A percentile compares a stretch with the other conserved stretches of the same genome.
Evolutionary conservation across 1,140 invertebrate species (phyloP).

Genomic region (Lineus longissimus): DNA sequence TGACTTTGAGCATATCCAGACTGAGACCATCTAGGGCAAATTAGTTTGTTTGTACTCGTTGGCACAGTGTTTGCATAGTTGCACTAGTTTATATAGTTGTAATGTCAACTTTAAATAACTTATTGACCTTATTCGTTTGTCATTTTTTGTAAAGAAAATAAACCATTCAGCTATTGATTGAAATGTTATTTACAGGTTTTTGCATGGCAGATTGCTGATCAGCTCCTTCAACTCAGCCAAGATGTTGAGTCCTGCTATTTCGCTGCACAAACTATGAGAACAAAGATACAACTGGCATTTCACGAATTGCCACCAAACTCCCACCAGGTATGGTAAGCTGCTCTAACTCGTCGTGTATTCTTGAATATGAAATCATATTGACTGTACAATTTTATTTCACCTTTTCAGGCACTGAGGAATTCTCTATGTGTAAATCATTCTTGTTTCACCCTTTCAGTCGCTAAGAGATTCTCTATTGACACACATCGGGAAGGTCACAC

Average conservation of each 20-base stretch:
- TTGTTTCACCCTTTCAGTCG: too few species aligned
- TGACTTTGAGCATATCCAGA: too few species aligned
- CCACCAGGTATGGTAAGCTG: too few species aligned
- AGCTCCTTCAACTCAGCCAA: conserved; percentile 79
- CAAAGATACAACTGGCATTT: conserved; percentile 85
- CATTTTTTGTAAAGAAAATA: too few species aligned
- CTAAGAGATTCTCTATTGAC: conserved; percentile 86
- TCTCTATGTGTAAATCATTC: too few species aligned
- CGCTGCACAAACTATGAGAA: conserved; percentile 94
- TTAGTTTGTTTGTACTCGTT: too few species aligned
- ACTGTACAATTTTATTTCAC: conserved; percentile 26
- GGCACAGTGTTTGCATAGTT: too few species aligned
- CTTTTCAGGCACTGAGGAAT: too few species aligned
- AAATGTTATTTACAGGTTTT: conserved; percentile 64
- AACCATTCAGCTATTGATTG: too few species aligned
- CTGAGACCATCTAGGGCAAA: too few species aligned
- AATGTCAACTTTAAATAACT: not conserved
- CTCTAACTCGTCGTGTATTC: not conserved
- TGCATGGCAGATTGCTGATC: conserved; percentile 93
- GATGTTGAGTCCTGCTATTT: conserved; percentile 93
- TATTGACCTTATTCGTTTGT: not conserved
- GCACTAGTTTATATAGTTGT: not conserved
- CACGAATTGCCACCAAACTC: conserved; percentile 85
- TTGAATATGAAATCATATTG: too few species aligned
- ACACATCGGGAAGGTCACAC: conserved; percentile 80